phyloP scores from a whole-genome alignment of 2,797 vertebrate species.

The Siniperca undulata region DNA sequence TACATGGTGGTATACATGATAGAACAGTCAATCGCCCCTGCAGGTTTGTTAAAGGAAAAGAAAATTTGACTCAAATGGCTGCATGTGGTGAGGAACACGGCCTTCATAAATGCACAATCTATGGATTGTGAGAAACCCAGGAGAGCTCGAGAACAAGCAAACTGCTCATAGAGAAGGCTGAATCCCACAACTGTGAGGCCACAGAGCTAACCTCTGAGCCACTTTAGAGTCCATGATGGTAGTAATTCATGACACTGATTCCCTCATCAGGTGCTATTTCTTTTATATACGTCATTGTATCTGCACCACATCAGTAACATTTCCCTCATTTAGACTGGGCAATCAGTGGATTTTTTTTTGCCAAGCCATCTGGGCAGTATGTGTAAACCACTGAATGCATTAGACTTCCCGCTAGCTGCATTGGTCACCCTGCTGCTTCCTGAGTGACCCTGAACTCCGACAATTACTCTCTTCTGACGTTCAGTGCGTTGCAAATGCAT shows the following conservation, averaged over 20 bases:
- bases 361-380: slow-evolving; percentile 36
- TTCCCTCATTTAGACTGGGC: background rate
- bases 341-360: slow-evolving; percentile 7
- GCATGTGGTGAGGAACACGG: slow-evolving; percentile 15
- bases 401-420: slow-evolving; percentile 14
- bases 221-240: background rate
- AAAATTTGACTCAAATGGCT: background rate
- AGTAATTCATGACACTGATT: background rate
- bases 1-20: slow-evolving; percentile 9
- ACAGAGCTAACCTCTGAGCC: slow-evolving; percentile 16
- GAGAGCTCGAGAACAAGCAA: slow-evolving; percentile 10
- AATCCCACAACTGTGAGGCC: background rate
- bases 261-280: background rate
- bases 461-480: slow-evolving; percentile 46
- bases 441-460: slow-evolving; percentile 56
- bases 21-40: slow-evolving; percentile 35
- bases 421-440: slow-evolving; percentile 26
- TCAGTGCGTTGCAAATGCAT: slow-evolving; percentile 20
- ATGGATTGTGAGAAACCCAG: background rate
- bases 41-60: slow-evolving; percentile 23
- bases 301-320: slow-evolving; percentile 15
- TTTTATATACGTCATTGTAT: background rate
- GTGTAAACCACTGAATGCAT: slow-evolving; percentile 45
- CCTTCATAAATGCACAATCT: background rate
- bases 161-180: background rate